phyloP scores from a whole-genome alignment of 1,140 invertebrate genomes.

The Chrysoperla carnea region DNA sequence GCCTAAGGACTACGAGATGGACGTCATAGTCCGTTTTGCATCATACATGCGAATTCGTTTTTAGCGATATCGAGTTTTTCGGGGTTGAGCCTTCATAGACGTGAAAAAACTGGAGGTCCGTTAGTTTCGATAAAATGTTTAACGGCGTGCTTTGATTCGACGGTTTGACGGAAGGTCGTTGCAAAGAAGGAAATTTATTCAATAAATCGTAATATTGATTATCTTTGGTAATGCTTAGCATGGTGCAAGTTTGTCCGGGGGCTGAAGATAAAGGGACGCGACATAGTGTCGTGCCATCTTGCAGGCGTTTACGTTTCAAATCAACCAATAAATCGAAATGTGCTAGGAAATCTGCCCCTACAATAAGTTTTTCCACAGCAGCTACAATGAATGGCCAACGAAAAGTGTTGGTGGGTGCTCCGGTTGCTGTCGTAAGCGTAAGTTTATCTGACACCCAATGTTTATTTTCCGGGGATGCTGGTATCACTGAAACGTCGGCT shows the following conservation, averaged over 20 bases:
- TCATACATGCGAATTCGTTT: neutral
- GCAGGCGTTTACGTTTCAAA: constrained; percentile 2
- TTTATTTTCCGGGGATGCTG: too few relatives aligned
- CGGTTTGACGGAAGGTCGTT: neutral
- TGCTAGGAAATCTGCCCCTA: constrained; percentile 7
- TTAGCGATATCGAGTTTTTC: neutral
- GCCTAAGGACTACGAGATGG: constrained; percentile 19
- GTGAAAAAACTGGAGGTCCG: neutral
- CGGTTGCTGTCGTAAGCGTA: neutral
- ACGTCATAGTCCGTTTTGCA: neutral
- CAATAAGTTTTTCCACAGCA: constrained; percentile 4
- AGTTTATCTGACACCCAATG: too few relatives aligned
- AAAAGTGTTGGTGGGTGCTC: too few relatives aligned
- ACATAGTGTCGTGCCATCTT: constrained; percentile 4
- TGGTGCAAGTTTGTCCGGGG: neutral
- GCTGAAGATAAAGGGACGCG: neutral
- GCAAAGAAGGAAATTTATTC: neutral
- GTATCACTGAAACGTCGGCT: too few relatives aligned
- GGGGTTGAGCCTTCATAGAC: neutral
- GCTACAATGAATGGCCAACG: constrained; percentile 7
- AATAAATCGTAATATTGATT: neutral
- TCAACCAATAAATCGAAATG: constrained; percentile 7
- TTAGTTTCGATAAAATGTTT: neutral
- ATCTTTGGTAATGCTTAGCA: neutral
- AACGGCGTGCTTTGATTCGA: neutral